These are phyloP conservation scores for Halocynthia roretzi DNA, from an alignment of 23 tunicate genomes.

Conservation along the genomic window DNA sequence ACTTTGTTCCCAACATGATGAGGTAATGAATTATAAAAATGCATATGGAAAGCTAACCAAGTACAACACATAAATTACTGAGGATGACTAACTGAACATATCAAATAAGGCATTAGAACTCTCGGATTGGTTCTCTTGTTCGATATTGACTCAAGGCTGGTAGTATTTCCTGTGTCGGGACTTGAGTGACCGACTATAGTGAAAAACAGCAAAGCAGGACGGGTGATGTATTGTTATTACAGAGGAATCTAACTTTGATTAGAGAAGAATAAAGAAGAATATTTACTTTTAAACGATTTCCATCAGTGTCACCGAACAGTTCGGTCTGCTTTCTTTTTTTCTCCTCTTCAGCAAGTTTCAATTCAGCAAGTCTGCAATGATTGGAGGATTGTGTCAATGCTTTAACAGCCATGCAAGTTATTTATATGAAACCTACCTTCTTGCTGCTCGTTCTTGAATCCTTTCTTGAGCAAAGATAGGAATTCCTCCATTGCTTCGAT, in stretches of 20 bases:
- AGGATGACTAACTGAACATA: too few species aligned
- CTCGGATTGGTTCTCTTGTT: neutral
- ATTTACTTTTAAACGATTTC: conserved; percentile 13
- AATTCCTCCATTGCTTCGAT: conserved; percentile 94
- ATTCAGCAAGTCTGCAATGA: conserved; percentile 53
- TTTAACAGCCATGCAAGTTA: neutral
- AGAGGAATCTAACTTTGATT: too few species aligned
- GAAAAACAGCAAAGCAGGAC: too few species aligned
- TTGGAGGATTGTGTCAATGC: neutral
- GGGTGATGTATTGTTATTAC: too few species aligned
- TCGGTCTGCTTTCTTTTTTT: conserved; percentile 41
- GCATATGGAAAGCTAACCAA: too few species aligned
- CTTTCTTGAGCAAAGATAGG: conserved; percentile 88
- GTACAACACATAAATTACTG: too few species aligned
- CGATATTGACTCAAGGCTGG: conserved; percentile 40
- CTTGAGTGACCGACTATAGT: too few species aligned
- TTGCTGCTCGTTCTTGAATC: conserved; percentile 79
- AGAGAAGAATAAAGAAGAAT: neutral
- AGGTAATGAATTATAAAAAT: too few species aligned
- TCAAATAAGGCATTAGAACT: too few species aligned
- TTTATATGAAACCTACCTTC: conserved; percentile 34
- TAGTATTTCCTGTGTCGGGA: conserved; percentile 12
- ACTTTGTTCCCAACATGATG: too few species aligned
- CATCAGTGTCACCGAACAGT: conserved; percentile 43
- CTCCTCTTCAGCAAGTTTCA: conserved; percentile 78